Conservation (phyloP, 2,888 invertebrate genomes). For the Sphaeridia pumilis region DNA sequence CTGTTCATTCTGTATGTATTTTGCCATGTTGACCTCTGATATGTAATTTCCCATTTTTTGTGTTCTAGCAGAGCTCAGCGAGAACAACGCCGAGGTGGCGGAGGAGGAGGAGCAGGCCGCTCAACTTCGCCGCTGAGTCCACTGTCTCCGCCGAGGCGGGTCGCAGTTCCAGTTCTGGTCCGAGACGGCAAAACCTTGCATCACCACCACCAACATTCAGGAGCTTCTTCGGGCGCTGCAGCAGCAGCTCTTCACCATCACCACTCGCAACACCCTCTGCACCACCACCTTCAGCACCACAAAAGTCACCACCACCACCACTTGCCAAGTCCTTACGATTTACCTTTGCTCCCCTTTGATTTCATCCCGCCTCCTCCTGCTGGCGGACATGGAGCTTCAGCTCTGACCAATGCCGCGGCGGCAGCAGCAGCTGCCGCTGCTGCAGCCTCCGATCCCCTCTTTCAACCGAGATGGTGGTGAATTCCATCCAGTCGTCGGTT, state of each 20-base stretch:
- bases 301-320: constrained; percentile 1
- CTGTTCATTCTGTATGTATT: too few relatives aligned
- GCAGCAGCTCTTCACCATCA: neutral
- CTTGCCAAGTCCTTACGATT: constrained; percentile 6
- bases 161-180: constrained; percentile 87
- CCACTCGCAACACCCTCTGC: constrained; percentile 1
- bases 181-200: constrained; percentile 83
- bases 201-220: constrained; percentile 3
- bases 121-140: constrained; percentile 44
- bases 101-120: constrained; percentile 3
- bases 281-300: constrained; percentile 1
- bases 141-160: constrained; percentile 56
- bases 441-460: constrained; percentile 2
- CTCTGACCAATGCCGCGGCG: constrained; percentile 1
- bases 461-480: constrained; percentile 15
- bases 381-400: neutral
- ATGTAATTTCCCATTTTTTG: too few relatives aligned
- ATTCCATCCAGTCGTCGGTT: neutral
- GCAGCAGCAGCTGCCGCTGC: too few relatives aligned
- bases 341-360: constrained; percentile 12
- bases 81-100: constrained; percentile 20
- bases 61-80: constrained; percentile 21
- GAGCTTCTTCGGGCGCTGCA: too few relatives aligned
- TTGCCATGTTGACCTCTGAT: too few relatives aligned
- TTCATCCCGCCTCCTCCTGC: constrained; percentile 10